These are phyloP conservation scores for Macrosoma leucophasiata DNA, from an alignment of 2,888 invertebrate genomes.

Conservation along the genomic window DNA sequence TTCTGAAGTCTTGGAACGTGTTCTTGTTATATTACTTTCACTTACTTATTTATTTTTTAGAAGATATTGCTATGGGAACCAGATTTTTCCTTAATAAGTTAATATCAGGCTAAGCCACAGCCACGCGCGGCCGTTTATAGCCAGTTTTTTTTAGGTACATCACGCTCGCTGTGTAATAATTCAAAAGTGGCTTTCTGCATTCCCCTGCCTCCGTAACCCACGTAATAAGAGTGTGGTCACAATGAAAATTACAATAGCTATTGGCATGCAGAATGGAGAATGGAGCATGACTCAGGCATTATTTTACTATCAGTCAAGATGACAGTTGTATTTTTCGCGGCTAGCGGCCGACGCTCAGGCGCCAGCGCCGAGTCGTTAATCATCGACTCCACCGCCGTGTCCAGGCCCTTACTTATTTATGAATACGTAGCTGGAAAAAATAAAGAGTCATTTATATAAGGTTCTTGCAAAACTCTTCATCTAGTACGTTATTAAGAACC, in stretches of 20 bases:
- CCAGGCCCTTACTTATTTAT: slow-evolving; percentile 58
- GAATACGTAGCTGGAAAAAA: slow-evolving; percentile 40
- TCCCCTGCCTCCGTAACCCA: slow-evolving; percentile 44
- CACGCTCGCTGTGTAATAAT: too few relatives aligned
- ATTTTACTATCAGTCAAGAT: slow-evolving; percentile 73
- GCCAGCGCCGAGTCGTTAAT: slow-evolving; percentile 64
- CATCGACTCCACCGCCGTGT: slow-evolving; percentile 55
- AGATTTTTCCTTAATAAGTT: too few relatives aligned
- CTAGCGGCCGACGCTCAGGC: slow-evolving; percentile 64
- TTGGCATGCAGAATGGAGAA: slow-evolving; percentile 63
- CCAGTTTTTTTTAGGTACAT: too few relatives aligned
- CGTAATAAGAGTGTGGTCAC: slow-evolving; percentile 54
- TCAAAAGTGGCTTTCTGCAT: slow-evolving; percentile 28
- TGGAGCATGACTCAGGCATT: slow-evolving; percentile 62
- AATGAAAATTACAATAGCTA: slow-evolving; percentile 58
- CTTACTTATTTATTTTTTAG: too few relatives aligned
- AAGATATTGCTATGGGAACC: too few relatives aligned
- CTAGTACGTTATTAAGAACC: too few relatives aligned
- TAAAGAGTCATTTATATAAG: slow-evolving; percentile 37
- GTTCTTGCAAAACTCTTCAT: too few relatives aligned
- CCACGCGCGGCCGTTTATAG: too few relatives aligned
- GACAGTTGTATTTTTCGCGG: slow-evolving; percentile 72
- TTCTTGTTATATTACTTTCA: too few relatives aligned
- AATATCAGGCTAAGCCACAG: too few relatives aligned
- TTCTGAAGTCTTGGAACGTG: too few relatives aligned